Base-by-base conservation (phyloP, 2,113 vertebrate species). In the Anguilla japonica region DNA sequence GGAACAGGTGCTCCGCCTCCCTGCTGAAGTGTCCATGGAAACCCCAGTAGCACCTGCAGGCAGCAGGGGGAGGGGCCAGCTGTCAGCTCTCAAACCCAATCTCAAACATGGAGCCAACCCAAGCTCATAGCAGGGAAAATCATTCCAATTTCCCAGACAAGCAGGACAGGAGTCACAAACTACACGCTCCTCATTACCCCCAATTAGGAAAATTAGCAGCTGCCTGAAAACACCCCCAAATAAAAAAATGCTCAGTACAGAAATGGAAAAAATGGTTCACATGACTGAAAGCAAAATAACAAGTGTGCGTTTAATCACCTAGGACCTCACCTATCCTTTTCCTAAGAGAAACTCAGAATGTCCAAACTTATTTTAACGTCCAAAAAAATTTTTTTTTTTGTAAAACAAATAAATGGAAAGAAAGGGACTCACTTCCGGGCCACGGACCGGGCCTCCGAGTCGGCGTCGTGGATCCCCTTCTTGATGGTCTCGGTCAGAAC, bases 401-500 rank as follows among this genome's bases (percentile, higher is more conserved):
- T 26, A 29, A 50, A 18, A 50, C 1, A 60, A 29, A 43, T 2
- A 84, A 63, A 75, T 34, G 82, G 53, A 41, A 46, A 29, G 20
- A 84, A 16, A 75, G 41, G 34, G 82, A 97, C 98, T 97, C 96
- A 99, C 98, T 98, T 99, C 89, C 98, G 97, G 78, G 98, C 98
- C 83, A 99, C 97, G 92, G 98, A 98, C 83, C 98, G 96, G 83
- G 97, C 98, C 94, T 99, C 98, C 0, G 98, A 99, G 93, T 99
- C 98, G 0, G 98, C 98, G 60, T 99, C 98, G 0, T 99, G 98
- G 88, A 99, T 98, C 84, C 98, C 98, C 86, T 99, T 99, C 95
- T 96, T 99, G 96, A 99, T 98, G 43, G 98, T 99, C 94, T 99
- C 98, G 0, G 97, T 97, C 92, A 99, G 96, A 88, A 99, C 97